Conservation (phyloP, 1,140 invertebrate species). For the Drosophila lacertosa region DNA sequence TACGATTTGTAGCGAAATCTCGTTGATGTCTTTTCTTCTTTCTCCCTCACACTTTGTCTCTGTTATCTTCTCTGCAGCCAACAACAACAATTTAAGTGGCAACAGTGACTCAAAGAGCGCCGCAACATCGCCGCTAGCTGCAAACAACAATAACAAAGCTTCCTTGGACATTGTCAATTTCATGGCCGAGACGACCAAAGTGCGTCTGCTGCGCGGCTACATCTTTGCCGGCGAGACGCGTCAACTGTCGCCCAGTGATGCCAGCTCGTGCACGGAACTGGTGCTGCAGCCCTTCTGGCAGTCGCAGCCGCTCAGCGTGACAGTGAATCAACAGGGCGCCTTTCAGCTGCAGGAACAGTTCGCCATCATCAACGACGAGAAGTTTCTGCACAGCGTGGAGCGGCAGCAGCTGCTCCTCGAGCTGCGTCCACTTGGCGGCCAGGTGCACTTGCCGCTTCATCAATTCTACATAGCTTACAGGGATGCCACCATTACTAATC, state of each 20-base stretch:
- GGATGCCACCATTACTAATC: slow-evolving; percentile 85
- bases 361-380: slow-evolving; percentile 85
- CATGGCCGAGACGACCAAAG: slow-evolving; percentile 73
- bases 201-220: slow-evolving; percentile 73
- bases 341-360: slow-evolving; percentile 84
- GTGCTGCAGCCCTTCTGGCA: slow-evolving; percentile 77
- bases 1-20: slow-evolving; percentile 1
- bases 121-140: slow-evolving; percentile 21
- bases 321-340: slow-evolving; percentile 12
- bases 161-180: slow-evolving; percentile 60
- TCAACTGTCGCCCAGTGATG: slow-evolving; percentile 39
- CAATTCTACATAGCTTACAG: slow-evolving; percentile 87
- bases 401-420: slow-evolving; percentile 86
- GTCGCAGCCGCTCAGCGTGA: slow-evolving; percentile 34
- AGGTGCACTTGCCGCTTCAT: slow-evolving; percentile 86
- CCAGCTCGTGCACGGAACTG: slow-evolving; percentile 47
- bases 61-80: slow-evolving; percentile 23
- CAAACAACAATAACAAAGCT: slow-evolving; percentile 57
- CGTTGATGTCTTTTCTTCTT: slow-evolving; percentile 30
- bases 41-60: slow-evolving; percentile 12
- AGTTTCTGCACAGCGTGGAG: slow-evolving; percentile 85
- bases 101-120: slow-evolving; percentile 32
- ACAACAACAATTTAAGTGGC: slow-evolving; percentile 31
- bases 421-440: slow-evolving; percentile 85
- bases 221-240: slow-evolving; percentile 65